These are phyloP conservation scores for Vultur gryphus DNA, from an alignment of 2,797 vertebrate species.

Conservation along the genomic window DNA sequence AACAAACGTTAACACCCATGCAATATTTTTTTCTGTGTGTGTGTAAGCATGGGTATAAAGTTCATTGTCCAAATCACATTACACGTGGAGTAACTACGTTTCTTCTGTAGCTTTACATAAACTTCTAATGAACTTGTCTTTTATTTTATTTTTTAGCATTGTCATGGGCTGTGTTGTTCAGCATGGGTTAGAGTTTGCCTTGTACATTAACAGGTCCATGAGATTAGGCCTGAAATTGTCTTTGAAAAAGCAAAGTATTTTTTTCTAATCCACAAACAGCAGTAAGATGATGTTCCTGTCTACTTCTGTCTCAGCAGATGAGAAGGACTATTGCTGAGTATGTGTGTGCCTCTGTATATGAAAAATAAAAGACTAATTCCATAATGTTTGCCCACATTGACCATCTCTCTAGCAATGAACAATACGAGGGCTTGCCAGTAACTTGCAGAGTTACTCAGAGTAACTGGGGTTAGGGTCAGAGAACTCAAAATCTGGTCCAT, in stretches of 20 bases:
- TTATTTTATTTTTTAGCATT: not conserved
- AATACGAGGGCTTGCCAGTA: not conserved
- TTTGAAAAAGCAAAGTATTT: not conserved
- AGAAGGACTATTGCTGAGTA: not conserved
- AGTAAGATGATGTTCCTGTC: not conserved
- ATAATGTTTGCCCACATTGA: not conserved
- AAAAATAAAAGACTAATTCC: not conserved
- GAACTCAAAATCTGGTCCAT: not conserved
- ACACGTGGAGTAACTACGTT: rapidly evolving
- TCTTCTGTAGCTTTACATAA: not conserved
- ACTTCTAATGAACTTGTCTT: not conserved
- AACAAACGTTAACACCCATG: not conserved
- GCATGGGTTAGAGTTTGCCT: not conserved
- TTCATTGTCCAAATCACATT: not conserved
- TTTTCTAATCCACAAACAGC: not conserved
- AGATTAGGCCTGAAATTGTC: not conserved
- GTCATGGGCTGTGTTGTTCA: not conserved
- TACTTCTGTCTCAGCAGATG: not conserved
- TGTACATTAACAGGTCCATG: not conserved
- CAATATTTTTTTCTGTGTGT: not conserved
- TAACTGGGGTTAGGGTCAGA: not conserved
- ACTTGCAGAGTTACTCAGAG: not conserved
- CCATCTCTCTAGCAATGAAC: not conserved
- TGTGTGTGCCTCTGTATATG: not conserved
- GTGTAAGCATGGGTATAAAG: not conserved